Evolutionary conservation across 2,888 invertebrate genomes (phyloP), one percentile per base, ranked within the genome.

Genomic region (Lymantria monacha): DNA sequence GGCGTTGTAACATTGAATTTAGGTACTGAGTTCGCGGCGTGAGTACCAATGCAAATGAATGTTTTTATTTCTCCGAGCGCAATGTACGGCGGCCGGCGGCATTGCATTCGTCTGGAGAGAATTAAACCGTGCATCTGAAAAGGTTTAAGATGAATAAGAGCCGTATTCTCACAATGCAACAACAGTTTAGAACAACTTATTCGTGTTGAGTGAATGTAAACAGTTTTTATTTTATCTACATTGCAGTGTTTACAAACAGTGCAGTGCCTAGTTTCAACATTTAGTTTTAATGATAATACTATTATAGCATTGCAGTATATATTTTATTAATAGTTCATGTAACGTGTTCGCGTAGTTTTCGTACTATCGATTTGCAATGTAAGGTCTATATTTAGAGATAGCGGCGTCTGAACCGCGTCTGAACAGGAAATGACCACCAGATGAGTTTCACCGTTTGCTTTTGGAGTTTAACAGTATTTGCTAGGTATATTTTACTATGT

Each of bases 121-220:
- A 86, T 87, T 86, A 83, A 87, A 83, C 76, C 76, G 70, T 73
- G 76, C 83, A 74, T 70, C 78, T 85, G 85, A 88, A 89, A 87
- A 86, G 89, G 78, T 85, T 86, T 83, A 84, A 84, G 83, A 84
- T 87, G 87, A 88, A 89, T 87, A 83, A 82, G 75, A 69, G 68
- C 76, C 69, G 76, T 71, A 72, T 76, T 70, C 77, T 78, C 70
- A 87, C 83, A 88, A 87, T 87, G 83, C 76, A 83, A 85, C 83
- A 81, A 82, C 83, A 75, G 81, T 80, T 84, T 83, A 84, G 80
- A 82, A 83, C 82, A 83, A 87, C 80, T 86, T 86, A 85, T 85
- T 83, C 77, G 76, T 76, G 78, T 77, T 72, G 67, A 76, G 73
- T 69, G 64, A 81, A 79, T 77, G 80, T 79, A 85, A 84, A 81